Evolutionary conservation across 2,797 vertebrate genomes (phyloP).

Genomic region (Vultur gryphus): DNA sequence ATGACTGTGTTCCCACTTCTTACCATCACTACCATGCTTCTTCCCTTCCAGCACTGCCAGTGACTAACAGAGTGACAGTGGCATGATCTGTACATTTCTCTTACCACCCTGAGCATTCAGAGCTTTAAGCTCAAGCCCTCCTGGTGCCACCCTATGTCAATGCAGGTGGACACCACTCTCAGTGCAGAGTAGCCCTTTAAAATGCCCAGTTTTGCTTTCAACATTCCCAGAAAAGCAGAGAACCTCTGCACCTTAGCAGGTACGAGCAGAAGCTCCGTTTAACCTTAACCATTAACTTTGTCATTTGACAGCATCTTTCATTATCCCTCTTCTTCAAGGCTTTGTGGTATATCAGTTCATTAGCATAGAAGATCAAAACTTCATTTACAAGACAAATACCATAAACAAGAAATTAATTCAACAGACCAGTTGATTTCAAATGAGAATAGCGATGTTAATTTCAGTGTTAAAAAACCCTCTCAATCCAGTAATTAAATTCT

Average conservation of each 20-base stretch:
- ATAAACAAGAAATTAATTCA: constrained; percentile 37
- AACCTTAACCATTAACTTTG: background rate
- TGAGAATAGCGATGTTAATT: constrained; percentile 21
- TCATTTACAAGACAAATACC: constrained; percentile 28
- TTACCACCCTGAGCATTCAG: background rate
- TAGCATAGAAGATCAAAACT: constrained; percentile 7
- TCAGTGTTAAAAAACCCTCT: background rate
- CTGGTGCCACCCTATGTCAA: background rate
- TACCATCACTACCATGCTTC: rapidly evolving
- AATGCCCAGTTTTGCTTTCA: background rate
- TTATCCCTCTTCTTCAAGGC: background rate
- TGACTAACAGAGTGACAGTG: background rate
- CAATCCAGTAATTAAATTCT: constrained; percentile 27
- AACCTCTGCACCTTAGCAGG: background rate
- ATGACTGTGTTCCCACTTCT: background rate
- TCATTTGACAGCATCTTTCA: background rate
- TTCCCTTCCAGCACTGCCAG: background rate
- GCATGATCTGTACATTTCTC: rapidly evolving
- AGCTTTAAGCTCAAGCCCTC: background rate
- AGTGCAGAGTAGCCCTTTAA: background rate
- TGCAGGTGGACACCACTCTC: background rate
- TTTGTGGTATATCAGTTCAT: background rate
- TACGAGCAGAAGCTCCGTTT: background rate
- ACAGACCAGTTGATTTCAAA: background rate
- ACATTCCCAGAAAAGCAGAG: background rate